phyloP scores from a whole-genome alignment of 2,888 invertebrate genomes.

The Periphyllus acericola region DNA sequence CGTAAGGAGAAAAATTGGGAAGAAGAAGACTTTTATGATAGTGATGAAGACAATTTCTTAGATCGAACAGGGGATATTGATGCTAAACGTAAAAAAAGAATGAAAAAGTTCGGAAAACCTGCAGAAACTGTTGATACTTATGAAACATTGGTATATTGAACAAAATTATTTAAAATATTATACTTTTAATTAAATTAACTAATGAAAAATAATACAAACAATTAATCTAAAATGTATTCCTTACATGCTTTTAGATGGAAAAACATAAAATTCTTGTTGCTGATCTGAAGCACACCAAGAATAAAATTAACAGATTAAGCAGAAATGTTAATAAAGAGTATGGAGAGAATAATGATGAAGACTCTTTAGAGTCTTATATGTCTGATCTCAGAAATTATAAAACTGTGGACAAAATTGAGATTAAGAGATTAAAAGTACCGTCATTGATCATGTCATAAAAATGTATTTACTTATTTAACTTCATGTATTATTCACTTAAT shows the following conservation, averaged over 20 bases:
- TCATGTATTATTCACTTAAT: background rate
- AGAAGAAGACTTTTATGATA: constrained; percentile 91
- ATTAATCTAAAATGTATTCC: background rate
- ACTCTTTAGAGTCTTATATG: constrained; percentile 89
- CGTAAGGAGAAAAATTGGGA: constrained; percentile 81
- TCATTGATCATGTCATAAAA: constrained; percentile 24
- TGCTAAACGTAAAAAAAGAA: constrained; percentile 82
- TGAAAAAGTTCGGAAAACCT: constrained; percentile 72
- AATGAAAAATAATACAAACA: background rate
- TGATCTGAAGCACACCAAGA: constrained; percentile 70
- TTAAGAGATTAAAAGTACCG: constrained; percentile 71
- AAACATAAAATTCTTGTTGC: constrained; percentile 71
- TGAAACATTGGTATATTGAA: constrained; percentile 67
- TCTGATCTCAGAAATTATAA: constrained; percentile 73
- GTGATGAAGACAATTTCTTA: constrained; percentile 94
- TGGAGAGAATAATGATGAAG: constrained; percentile 68
- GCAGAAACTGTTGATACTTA: constrained; percentile 72
- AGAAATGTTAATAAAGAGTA: constrained; percentile 52
- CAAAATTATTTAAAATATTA: background rate
- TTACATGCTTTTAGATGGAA: constrained; percentile 69
- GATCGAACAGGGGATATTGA: constrained; percentile 93
- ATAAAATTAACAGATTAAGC: constrained; percentile 61
- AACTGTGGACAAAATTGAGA: constrained; percentile 75
- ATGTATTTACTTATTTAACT: background rate
- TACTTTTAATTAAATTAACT: background rate